Conservation (phyloP, 2,113 vertebrate species). For the Dasyurus viverrinus region DNA sequence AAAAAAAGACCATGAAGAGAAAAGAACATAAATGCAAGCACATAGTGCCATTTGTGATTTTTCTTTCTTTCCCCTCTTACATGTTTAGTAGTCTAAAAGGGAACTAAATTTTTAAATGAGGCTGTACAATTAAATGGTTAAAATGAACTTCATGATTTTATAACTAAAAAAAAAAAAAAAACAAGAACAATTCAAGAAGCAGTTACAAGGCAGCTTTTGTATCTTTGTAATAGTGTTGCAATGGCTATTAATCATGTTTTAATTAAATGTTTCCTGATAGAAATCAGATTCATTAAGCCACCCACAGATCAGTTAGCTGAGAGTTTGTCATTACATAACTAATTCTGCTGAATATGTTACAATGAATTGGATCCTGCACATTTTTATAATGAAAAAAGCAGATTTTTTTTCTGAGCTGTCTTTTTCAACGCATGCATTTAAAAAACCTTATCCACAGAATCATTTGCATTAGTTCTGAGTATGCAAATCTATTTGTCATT, state of each 20-base stretch:
- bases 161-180: neutral
- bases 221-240: slow-evolving; percentile 49
- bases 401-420: slow-evolving; percentile 5
- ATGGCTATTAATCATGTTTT: slow-evolving; percentile 58
- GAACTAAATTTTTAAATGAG: slow-evolving; percentile 28
- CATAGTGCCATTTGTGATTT: neutral
- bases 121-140: slow-evolving; percentile 7
- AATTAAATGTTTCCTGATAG: slow-evolving; percentile 61
- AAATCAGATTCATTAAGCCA: slow-evolving; percentile 63
- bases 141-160: neutral
- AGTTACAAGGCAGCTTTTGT: slow-evolving; percentile 3
- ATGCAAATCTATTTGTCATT: neutral
- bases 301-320: slow-evolving; percentile 27
- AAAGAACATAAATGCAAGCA: neutral
- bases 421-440: neutral
- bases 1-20: neutral
- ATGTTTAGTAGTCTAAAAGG: neutral
- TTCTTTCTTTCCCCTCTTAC: neutral
- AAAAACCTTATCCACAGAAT: slow-evolving; percentile 9
- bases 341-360: slow-evolving; percentile 18
- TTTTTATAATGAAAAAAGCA: slow-evolving; percentile 38
- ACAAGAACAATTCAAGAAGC: slow-evolving; percentile 28
- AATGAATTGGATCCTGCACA: slow-evolving; percentile 30
- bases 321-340: slow-evolving; percentile 33
- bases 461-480: neutral